Percentiles rank a stretch among this genome's conserved stretches.
Evolutionary conservation across 1,140 invertebrate genomes (phyloP).

Genomic region (Caenorhabditis tropicalis): DNA sequence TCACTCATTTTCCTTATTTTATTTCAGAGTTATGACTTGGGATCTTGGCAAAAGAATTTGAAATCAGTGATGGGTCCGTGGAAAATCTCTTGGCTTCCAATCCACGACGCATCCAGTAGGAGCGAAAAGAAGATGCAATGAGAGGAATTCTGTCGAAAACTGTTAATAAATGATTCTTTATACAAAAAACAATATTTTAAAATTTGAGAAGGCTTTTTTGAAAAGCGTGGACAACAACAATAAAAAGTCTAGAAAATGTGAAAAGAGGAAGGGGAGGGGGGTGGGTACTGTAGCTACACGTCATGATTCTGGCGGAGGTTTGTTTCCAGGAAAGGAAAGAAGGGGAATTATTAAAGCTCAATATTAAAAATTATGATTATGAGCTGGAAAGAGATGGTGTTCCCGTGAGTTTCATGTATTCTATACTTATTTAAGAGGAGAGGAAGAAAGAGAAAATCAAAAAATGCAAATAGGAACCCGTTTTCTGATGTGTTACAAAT

Average conservation of each 20-base stretch:
- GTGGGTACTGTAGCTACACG: conserved; percentile 16
- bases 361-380: not conserved
- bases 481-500: conserved; percentile 2
- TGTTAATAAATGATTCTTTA: not conserved
- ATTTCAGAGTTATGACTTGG: not conserved
- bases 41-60: conserved; percentile 11
- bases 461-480: conserved; percentile 29
- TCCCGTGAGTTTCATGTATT: conserved; percentile 30
- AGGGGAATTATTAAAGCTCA: conserved; percentile 16
- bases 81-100: not conserved
- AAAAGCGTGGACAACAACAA: not conserved
- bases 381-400: not conserved
- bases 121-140: not conserved
- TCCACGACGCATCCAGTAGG: too few relatives aligned
- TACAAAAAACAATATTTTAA: not conserved
- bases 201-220: not conserved
- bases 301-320: conserved; percentile 10
- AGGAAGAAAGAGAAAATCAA: not conserved
- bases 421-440: too few relatives aligned
- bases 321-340: not conserved
- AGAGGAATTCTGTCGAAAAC: not conserved
- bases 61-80: conserved; percentile 34
- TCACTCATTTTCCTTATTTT: not conserved
- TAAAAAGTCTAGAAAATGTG: not conserved
- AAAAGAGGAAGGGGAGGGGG: not conserved